These are phyloP conservation scores for Xenopus laevis DNA, from an alignment of 2,113 vertebrate genomes.

Conservation along the genomic window DNA sequence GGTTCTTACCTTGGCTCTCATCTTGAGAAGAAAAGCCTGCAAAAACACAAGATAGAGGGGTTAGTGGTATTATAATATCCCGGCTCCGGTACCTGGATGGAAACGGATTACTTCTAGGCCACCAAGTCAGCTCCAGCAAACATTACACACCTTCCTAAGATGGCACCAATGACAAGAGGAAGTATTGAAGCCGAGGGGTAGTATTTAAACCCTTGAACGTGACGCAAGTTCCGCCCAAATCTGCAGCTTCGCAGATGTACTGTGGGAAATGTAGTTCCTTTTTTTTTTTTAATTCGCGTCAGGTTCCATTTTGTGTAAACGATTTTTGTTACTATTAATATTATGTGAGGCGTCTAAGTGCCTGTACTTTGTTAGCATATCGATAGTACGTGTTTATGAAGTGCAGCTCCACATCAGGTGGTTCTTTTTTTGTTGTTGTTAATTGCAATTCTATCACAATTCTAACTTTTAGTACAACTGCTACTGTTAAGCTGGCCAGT, in stretches of 20 bases:
- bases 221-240: slow-evolving; percentile 51
- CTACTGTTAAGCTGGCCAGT: too few relatives aligned
- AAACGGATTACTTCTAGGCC: slow-evolving; percentile 54
- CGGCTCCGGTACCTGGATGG: slow-evolving; percentile 40
- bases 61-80: slow-evolving; percentile 50
- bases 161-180: slow-evolving; percentile 58
- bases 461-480: too few relatives aligned
- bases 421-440: too few relatives aligned
- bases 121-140: fast-evolving
- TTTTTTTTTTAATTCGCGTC: not conserved
- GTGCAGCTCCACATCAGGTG: too few relatives aligned
- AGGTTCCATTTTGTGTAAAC: too few relatives aligned
- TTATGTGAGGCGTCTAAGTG: too few relatives aligned
- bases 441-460: too few relatives aligned
- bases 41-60: slow-evolving; percentile 40
- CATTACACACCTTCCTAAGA: slow-evolving; percentile 20
- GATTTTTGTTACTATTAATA: too few relatives aligned
- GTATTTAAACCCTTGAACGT: slow-evolving; percentile 43
- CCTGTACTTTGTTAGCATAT: too few relatives aligned
- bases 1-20: slow-evolving; percentile 86
- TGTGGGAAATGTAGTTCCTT: slow-evolving; percentile 28
- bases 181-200: slow-evolving; percentile 10
- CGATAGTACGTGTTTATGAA: too few relatives aligned
- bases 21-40: slow-evolving; percentile 60
- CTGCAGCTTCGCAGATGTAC: not conserved